These are phyloP conservation scores for Stegodyphus dumicola DNA, from an alignment of 1,140 invertebrate species.

Conservation along the genomic window DNA sequence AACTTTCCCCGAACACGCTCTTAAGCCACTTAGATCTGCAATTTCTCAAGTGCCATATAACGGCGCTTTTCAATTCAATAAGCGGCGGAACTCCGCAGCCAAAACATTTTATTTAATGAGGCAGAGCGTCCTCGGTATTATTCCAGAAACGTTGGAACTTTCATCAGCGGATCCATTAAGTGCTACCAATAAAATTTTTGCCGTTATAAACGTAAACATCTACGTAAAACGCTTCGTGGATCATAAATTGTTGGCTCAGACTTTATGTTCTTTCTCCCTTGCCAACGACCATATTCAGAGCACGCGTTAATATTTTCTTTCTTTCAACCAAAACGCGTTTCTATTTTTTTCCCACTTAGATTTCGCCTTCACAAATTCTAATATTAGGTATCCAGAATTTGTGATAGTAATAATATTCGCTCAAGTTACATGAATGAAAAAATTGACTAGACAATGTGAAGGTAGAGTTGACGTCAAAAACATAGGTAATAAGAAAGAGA, in stretches of 20 bases:
- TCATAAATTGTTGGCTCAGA: constrained; percentile 40
- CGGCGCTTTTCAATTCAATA: constrained; percentile 36
- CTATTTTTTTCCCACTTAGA: constrained; percentile 26
- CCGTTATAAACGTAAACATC: constrained; percentile 61
- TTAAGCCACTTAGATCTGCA: too few species aligned
- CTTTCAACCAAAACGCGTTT: constrained; percentile 12
- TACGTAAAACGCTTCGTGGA: constrained; percentile 58
- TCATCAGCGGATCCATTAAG: constrained; percentile 54
- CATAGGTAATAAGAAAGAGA: too few species aligned
- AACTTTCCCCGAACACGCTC: too few species aligned
- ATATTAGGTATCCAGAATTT: too few species aligned
- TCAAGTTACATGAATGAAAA: too few species aligned
- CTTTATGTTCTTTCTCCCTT: constrained; percentile 15
- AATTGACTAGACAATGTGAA: too few species aligned
- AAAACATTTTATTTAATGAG: not conserved
- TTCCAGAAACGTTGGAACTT: constrained; percentile 54
- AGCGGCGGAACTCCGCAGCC: not conserved
- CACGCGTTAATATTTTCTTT: constrained; percentile 43
- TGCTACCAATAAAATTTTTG: constrained; percentile 52
- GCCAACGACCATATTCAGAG: constrained; percentile 5
- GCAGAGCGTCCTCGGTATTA: constrained; percentile 15
- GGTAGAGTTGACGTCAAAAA: too few species aligned
- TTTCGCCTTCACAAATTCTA: constrained; percentile 2
- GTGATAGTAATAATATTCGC: too few species aligned
- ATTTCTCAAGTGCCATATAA: not conserved